Percentiles rank a stretch among this genome's conserved stretches.
phyloP scores from a whole-genome alignment of 1,140 invertebrate genomes.

The Paraescarpia echinospica region DNA sequence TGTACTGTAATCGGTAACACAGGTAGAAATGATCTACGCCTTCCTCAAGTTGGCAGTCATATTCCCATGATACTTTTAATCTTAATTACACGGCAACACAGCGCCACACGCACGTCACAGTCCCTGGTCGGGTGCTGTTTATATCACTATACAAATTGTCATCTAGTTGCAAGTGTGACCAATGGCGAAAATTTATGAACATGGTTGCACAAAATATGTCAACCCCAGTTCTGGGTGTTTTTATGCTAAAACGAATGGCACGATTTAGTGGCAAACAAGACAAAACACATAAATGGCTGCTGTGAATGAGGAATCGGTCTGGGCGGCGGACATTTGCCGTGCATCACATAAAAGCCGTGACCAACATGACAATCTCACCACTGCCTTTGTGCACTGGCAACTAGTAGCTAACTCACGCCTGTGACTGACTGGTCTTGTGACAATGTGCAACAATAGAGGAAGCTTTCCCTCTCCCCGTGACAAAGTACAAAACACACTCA shows the following conservation, averaged over 20 bases:
- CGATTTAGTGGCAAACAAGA: not conserved
- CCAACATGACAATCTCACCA: not conserved
- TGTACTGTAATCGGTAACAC: not conserved
- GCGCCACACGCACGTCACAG: too few relatives aligned
- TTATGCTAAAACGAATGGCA: not conserved
- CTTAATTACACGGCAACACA: not conserved
- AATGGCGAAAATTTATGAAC: not conserved
- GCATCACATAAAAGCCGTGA: not conserved
- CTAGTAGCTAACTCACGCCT: not conserved
- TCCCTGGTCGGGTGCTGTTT: not conserved
- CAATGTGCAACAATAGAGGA: not conserved
- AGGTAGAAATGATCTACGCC: not conserved
- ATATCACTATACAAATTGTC: not conserved
- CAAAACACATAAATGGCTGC: conserved; percentile 1
- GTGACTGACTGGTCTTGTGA: not conserved
- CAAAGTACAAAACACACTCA: not conserved
- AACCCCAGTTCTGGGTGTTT: not conserved
- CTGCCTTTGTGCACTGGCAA: not conserved
- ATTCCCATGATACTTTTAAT: not conserved
- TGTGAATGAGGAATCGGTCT: not conserved
- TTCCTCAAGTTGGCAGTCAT: not conserved
- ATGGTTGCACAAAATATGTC: not conserved
- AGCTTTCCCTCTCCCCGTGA: not conserved
- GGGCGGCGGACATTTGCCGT: not conserved
- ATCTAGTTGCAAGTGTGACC: not conserved